A percentile compares a stretch with the other conserved stretches of the same genome.
Evolutionary conservation across 2,797 vertebrate species (phyloP).

Genomic region (Hirundo rustica): DNA sequence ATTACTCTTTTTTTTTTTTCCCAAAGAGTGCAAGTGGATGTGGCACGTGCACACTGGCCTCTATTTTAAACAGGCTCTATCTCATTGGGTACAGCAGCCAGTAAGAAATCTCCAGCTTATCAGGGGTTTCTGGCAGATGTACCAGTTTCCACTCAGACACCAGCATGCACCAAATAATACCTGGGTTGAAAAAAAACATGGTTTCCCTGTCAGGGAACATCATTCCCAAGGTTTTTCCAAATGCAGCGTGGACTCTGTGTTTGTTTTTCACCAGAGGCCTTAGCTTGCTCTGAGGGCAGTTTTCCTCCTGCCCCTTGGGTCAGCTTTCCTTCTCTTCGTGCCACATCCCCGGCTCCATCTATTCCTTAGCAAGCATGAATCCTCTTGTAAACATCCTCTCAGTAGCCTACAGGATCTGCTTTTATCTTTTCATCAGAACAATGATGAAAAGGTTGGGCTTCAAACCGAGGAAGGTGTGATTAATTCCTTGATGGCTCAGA

Average conservation of each 20-base stretch:
- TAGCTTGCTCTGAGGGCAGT: background rate
- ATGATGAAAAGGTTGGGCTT: background rate
- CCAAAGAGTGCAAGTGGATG: background rate
- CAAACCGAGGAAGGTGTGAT: background rate
- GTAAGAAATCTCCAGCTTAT: background rate
- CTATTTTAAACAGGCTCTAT: background rate
- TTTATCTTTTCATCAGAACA: background rate
- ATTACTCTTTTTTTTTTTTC: background rate
- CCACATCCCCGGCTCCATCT: background rate
- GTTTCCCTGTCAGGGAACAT: background rate
- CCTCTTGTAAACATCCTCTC: background rate
- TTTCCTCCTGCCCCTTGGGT: background rate
- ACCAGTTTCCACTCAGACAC: background rate
- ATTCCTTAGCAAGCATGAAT: background rate
- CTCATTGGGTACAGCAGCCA: background rate
- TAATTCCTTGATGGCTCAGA: slow-evolving; percentile 23
- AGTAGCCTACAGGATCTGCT: background rate
- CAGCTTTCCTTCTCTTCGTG: background rate
- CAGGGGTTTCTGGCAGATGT: background rate
- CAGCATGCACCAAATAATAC: background rate
- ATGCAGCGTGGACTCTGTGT: background rate
- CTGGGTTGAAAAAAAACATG: background rate
- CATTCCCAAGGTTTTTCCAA: background rate
- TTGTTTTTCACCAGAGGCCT: background rate
- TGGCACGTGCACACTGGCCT: background rate